Evolutionary conservation across 2,888 invertebrate species (phyloP).

Genomic region (Hipparchia sbordonii): DNA sequence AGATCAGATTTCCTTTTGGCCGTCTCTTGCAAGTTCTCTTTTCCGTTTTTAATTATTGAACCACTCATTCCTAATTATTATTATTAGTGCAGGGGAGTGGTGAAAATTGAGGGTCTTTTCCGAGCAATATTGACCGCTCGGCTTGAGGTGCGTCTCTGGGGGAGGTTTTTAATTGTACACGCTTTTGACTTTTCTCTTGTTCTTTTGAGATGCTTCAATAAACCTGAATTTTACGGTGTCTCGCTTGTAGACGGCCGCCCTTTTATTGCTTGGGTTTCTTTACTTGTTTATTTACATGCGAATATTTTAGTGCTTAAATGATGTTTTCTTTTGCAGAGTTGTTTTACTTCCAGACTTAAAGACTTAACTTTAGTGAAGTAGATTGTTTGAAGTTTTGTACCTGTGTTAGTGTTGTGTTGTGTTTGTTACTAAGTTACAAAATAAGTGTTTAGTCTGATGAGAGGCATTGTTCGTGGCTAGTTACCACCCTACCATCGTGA

Average conservation of each 20-base stretch:
- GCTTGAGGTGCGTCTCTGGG: constrained; percentile 67
- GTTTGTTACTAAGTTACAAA: no score
- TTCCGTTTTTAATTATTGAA: constrained; percentile 84
- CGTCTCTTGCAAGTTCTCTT: constrained; percentile 78
- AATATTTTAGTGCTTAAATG: constrained; percentile 20
- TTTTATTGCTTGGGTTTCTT: constrained; percentile 58
- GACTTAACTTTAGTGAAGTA: no score
- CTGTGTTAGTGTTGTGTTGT: no score
- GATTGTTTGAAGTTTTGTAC: no score
- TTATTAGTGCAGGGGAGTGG: constrained; percentile 82
- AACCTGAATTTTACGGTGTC: constrained; percentile 75
- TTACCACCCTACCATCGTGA: no score
- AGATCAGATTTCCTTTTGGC: constrained; percentile 45
- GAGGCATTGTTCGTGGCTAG: no score
- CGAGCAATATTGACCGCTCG: constrained; percentile 79
- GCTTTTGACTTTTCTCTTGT: constrained; percentile 79
- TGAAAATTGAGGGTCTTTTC: constrained; percentile 80
- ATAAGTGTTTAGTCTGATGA: no score
- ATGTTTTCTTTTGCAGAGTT: neutral
- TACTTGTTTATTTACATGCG: constrained; percentile 31
- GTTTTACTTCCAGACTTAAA: neutral
- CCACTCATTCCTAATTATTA: constrained; percentile 85
- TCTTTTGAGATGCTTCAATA: constrained; percentile 77
- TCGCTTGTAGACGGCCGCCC: constrained; percentile 61
- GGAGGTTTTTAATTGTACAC: constrained; percentile 79